Evolutionary conservation across 92 coral and sea anemone species (phyloP), one percentile per base, ranked within the genome.

Genomic region (Desmophyllum pertusum): DNA sequence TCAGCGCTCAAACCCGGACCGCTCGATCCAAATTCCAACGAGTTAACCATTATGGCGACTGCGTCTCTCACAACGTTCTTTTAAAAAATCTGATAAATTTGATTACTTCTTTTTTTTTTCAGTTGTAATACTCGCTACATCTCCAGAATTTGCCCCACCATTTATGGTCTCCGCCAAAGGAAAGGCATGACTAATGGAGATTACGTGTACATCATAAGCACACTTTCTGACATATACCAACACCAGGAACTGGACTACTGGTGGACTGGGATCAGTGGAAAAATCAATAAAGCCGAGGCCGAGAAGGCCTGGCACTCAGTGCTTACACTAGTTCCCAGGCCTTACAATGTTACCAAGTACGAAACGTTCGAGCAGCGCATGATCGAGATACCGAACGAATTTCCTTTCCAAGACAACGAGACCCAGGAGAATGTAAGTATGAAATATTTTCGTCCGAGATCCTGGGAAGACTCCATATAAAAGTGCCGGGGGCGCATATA

Each of bases 121-220:
- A 95, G 98, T 95, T 52, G 84, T 95, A 21, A 88, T 95, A 77
- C 33, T 95, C 23, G 89, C 91, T 30, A 67, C 93, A 46, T 52
- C 73, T 29, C 90, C 84, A 17, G 77, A 75, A 36, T 90, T 65
- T 41, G 90, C 90, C 4, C 92, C 89, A 0, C 77, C 90, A n/a
- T 84, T 92, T 33, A 91, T 95, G 91, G 93, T 89, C 36, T 81
- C 77, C 25, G 95, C 91, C 37, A 75, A 61, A 82, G 67, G 33
- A 87, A 89, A 53, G 93, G 89, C 36, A 93, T 95, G 97, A 92
- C 96, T 41, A 81, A 90, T 52, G 97, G 97, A 25, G 81, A 92
- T 36, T 95, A 89, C 74, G 97, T 91, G 31, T 95, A 89, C 76
- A 91, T 95, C 40, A 83, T 88, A 43, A 93, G 86, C 79, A 85